phyloP scores from a whole-genome alignment of 2,888 invertebrate genomes.

The Antheraea yamamai region DNA sequence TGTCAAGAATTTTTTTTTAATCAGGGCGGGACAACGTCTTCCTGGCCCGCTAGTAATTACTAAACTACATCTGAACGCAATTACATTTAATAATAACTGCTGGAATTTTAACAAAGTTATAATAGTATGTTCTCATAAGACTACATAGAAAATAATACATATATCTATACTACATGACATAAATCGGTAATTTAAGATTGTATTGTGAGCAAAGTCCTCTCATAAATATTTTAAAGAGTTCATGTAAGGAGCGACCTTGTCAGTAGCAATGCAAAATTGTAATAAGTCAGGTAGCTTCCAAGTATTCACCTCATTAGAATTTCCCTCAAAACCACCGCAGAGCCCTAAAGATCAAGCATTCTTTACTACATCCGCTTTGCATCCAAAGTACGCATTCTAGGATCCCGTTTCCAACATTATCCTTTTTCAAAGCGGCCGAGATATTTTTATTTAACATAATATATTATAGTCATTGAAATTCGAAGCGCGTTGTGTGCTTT shows the following conservation, averaged over 20 bases:
- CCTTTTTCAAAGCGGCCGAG: constrained; percentile 42
- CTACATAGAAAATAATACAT: background rate
- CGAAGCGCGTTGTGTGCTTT: constrained; percentile 55
- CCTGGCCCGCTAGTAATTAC: no score
- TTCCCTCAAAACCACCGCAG: constrained; percentile 39
- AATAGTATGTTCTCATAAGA: no score
- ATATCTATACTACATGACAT: background rate
- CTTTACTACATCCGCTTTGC: constrained; percentile 52
- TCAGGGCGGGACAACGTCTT: no score
- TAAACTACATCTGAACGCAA: no score
- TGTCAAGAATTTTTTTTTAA: no score
- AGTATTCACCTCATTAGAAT: constrained; percentile 56
- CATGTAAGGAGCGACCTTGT: constrained; percentile 27
- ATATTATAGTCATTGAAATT: constrained; percentile 54
- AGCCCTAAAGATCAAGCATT: constrained; percentile 34
- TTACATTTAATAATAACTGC: no score
- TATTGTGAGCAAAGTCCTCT: background rate
- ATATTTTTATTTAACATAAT: constrained; percentile 50
- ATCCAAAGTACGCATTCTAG: constrained; percentile 33
- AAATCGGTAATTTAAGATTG: background rate
- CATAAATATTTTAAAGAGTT: constrained; percentile 25
- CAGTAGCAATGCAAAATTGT: constrained; percentile 42
- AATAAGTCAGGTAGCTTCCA: constrained; percentile 40
- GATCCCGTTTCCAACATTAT: constrained; percentile 43
- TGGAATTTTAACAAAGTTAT: no score